Percentiles rank a stretch among this genome's conserved stretches.
These are phyloP conservation scores for Crossocerus cetratus DNA, from an alignment of 2,888 invertebrate species.

Conservation along the genomic window DNA sequence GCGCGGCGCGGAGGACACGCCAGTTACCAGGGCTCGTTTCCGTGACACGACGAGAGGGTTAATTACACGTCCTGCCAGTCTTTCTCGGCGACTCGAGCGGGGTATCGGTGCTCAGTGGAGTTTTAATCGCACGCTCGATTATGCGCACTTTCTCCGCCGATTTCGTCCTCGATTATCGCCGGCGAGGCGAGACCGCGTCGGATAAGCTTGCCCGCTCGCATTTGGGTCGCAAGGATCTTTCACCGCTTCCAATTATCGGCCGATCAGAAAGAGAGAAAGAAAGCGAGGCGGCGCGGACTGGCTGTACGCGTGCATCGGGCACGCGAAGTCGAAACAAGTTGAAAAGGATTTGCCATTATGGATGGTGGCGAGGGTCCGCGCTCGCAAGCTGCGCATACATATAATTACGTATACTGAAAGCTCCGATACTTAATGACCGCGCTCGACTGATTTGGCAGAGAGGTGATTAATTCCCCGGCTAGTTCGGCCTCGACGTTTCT, in stretches of 20 bases:
- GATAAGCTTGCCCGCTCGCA: background rate
- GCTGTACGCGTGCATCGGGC: background rate
- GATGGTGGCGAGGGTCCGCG: background rate
- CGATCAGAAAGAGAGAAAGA: background rate
- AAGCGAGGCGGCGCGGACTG: too few species aligned
- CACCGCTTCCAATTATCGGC: background rate
- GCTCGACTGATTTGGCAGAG: constrained; percentile 1
- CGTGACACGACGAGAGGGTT: constrained; percentile 4
- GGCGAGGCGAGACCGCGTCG: constrained; percentile 17
- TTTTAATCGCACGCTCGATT: constrained; percentile 59
- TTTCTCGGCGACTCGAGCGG: constrained; percentile 48
- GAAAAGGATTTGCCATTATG: background rate
- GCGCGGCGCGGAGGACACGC: background rate
- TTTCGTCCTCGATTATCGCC: constrained; percentile 51
- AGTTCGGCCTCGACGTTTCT: constrained; percentile 20
- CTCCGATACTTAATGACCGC: background rate
- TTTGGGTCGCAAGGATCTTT: constrained; percentile 1
- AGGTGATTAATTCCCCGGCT: constrained; percentile 32
- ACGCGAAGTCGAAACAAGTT: background rate
- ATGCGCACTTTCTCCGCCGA: constrained; percentile 53
- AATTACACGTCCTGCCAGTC: constrained; percentile 52
- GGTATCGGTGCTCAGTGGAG: constrained; percentile 55
- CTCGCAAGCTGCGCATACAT: background rate
- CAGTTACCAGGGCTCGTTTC: background rate
- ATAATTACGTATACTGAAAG: background rate